Percentiles rank a stretch among this genome's conserved stretches.
Conservation (phyloP, 2,888 invertebrate genomes). For the Chloroclystis v-ata region DNA sequence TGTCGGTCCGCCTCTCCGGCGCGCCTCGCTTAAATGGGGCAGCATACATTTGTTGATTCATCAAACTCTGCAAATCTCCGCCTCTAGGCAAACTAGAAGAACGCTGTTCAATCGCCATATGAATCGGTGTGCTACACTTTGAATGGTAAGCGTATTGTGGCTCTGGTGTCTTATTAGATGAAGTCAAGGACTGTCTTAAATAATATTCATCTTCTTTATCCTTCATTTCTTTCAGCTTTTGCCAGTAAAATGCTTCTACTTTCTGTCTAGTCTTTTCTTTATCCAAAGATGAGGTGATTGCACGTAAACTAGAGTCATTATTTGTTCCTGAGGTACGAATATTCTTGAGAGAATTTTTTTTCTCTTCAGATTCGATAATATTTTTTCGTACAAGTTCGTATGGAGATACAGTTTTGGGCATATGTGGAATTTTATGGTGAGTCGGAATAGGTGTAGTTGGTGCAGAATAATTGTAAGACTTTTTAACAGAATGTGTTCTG, state of each 20-base stretch:
- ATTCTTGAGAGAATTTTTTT: slow-evolving; percentile 52
- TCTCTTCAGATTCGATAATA: slow-evolving; percentile 63
- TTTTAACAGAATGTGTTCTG: slow-evolving; percentile 30
- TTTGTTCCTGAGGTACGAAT: slow-evolving; percentile 39
- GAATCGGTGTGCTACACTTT: slow-evolving; percentile 47
- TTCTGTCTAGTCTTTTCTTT: slow-evolving; percentile 78
- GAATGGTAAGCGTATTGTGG: slow-evolving; percentile 36
- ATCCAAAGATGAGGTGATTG: slow-evolving; percentile 36
- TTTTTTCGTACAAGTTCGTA: slow-evolving; percentile 62
- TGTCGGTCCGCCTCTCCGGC: slow-evolving; percentile 60
- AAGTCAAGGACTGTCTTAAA: slow-evolving; percentile 43
- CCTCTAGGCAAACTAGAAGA: slow-evolving; percentile 58
- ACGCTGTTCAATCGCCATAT: slow-evolving; percentile 42
- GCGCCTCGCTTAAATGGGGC: slow-evolving; percentile 53
- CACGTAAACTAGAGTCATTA: slow-evolving; percentile 30
- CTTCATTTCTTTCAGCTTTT: slow-evolving; percentile 81
- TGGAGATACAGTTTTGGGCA: slow-evolving; percentile 66
- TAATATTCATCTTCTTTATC: slow-evolving; percentile 79
- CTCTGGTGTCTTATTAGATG: slow-evolving; percentile 34
- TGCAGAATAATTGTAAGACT: slow-evolving; percentile 68
- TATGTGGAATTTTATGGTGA: slow-evolving; percentile 58
- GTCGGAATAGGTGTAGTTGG: slow-evolving; percentile 64
- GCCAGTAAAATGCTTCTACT: slow-evolving; percentile 84
- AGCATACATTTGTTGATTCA: slow-evolving; percentile 42
- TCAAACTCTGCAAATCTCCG: slow-evolving; percentile 39